These are phyloP conservation scores for Pyrgus malvae DNA, from an alignment of 2,888 invertebrate species.

Conservation along the genomic window DNA sequence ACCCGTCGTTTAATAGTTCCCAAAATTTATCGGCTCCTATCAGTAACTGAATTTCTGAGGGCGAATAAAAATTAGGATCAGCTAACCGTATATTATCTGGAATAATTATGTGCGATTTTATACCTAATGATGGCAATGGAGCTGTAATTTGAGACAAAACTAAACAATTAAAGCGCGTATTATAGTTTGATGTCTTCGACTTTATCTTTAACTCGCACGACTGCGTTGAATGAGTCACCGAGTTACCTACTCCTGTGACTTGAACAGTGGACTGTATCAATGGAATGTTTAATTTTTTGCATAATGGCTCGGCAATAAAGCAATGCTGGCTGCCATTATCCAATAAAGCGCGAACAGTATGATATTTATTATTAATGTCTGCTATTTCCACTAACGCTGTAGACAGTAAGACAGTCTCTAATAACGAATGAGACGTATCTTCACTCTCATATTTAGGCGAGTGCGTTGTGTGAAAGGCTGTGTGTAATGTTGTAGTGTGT, in stretches of 20 bases:
- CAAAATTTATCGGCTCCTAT: constrained; percentile 34
- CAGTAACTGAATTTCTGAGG: constrained; percentile 29
- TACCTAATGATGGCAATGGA: constrained; percentile 19
- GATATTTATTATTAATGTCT: constrained; percentile 27
- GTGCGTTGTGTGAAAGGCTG: constrained; percentile 11
- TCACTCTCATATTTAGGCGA: constrained; percentile 1
- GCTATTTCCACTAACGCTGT: constrained; percentile 34
- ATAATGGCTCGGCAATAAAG: constrained; percentile 28
- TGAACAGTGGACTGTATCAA: constrained; percentile 27
- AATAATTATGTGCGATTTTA: constrained; percentile 10
- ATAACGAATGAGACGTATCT: constrained; percentile 14
- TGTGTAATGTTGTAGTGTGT: constrained; percentile 6
- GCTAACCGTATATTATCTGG: constrained; percentile 29
- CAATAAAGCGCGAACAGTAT: constrained; percentile 30
- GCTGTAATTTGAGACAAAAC: constrained; percentile 25
- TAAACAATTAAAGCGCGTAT: constrained; percentile 29
- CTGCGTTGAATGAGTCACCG: constrained; percentile 11
- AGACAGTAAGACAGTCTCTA: constrained; percentile 31
- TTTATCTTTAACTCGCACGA: background rate
- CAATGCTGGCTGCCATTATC: constrained; percentile 36
- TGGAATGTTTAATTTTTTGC: constrained; percentile 24
- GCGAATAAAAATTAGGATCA: constrained; percentile 30
- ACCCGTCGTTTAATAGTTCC: constrained; percentile 29
- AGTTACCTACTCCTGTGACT: constrained; percentile 30
- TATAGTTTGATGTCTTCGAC: constrained; percentile 8